These are phyloP conservation scores for Tichodroma muraria DNA, from an alignment of 2,113 vertebrate species.

Conservation along the genomic window DNA sequence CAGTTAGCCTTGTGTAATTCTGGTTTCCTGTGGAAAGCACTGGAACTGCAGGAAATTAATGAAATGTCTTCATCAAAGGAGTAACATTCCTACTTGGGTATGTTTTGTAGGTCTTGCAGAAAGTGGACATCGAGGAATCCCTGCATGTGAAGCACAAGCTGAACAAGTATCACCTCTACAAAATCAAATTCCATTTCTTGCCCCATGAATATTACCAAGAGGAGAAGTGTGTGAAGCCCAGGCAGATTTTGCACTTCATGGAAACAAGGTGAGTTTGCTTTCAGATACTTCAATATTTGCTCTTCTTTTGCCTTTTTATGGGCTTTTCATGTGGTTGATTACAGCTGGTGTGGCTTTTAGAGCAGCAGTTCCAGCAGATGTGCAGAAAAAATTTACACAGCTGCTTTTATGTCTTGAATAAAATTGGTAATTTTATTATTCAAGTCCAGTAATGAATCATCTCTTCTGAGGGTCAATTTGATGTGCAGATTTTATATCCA, in stretches of 20 bases:
- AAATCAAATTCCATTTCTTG: slow-evolving; percentile 83
- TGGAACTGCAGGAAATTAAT: not conserved
- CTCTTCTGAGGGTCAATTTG: not conserved
- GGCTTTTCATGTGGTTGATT: not conserved
- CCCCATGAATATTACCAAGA: slow-evolving; percentile 77
- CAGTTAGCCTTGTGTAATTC: not conserved
- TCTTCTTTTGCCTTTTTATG: not conserved
- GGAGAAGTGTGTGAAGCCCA: slow-evolving; percentile 82
- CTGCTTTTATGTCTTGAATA: not conserved
- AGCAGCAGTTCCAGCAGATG: not conserved
- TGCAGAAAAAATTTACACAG: not conserved
- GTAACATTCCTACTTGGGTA: not conserved
- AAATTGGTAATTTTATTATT: not conserved
- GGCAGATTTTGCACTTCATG: slow-evolving; percentile 84
- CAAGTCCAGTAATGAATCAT: not conserved
- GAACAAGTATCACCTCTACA: slow-evolving; percentile 75
- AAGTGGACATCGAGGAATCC: slow-evolving; percentile 82
- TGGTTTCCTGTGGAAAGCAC: not conserved
- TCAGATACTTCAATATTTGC: not conserved
- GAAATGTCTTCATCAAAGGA: not conserved
- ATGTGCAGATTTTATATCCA: not conserved
- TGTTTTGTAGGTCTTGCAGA: slow-evolving; percentile 82
- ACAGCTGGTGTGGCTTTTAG: not conserved
- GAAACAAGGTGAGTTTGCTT: slow-evolving; percentile 77
- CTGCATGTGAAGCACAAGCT: slow-evolving; percentile 66